Evolutionary conservation across 1,140 invertebrate species (phyloP).

Genomic region (Lamellibrachia luymesi): DNA sequence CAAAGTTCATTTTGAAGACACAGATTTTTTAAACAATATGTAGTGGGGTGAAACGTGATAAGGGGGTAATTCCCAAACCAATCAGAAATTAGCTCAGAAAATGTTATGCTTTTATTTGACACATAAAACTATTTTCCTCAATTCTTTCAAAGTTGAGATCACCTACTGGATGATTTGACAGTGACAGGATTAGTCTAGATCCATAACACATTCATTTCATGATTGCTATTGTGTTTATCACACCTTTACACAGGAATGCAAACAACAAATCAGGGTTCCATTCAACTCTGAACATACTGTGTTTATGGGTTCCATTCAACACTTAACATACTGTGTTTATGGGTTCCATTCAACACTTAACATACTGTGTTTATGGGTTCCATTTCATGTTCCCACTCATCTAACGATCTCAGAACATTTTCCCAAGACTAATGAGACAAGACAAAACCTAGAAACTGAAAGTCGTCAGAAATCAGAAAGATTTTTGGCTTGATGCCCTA

Average conservation of each 20-base stretch:
- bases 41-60: no score
- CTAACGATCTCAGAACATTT: neutral
- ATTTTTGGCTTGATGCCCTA: no score
- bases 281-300: neutral
- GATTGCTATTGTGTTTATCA: neutral
- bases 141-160: neutral
- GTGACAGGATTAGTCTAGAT: neutral
- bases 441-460: neutral
- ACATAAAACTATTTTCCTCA: neutral
- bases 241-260: neutral
- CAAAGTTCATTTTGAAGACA: no score
- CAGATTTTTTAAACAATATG: no score
- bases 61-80: no score
- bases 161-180: neutral
- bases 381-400: neutral
- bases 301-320: no score
- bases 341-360: no score
- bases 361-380: neutral
- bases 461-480: no score
- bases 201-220: neutral
- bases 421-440: neutral
- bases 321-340: no score
- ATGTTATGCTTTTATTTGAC: no score
- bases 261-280: neutral
- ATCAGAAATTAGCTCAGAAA: no score